Conservation (phyloP, 23 tunicate genomes). For the Aplidium turbinatum region DNA sequence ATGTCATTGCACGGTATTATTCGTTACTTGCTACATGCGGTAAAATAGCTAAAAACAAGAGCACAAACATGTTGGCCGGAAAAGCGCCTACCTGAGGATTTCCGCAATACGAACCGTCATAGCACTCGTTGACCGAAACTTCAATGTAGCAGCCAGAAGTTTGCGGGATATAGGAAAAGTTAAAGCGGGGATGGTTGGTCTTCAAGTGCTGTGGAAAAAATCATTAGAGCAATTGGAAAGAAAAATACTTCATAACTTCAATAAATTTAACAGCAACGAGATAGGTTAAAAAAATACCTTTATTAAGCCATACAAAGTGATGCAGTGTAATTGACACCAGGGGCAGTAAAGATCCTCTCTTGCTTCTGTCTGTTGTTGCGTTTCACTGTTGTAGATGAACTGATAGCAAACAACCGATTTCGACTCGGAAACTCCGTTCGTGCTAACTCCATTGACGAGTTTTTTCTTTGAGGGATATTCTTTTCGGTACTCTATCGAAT, state of each 20-base stretch:
- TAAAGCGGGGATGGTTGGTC: slow-evolving; percentile 79
- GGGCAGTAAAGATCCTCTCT: slow-evolving; percentile 81
- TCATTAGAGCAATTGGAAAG: too few relatives aligned
- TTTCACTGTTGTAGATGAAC: slow-evolving; percentile 88
- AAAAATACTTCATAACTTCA: too few relatives aligned
- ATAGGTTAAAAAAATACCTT: slow-evolving; percentile 46
- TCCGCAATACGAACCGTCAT: slow-evolving; percentile 85
- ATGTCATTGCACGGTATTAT: too few relatives aligned
- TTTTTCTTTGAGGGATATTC: neutral
- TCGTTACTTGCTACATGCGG: too few relatives aligned
- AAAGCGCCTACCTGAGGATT: slow-evolving; percentile 87
- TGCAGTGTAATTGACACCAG: slow-evolving; percentile 89
- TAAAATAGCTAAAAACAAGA: too few relatives aligned
- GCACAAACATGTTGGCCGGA: too few relatives aligned
- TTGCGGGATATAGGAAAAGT: slow-evolving; percentile 59
- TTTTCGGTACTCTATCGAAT: slow-evolving; percentile 59
- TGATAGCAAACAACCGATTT: slow-evolving; percentile 57
- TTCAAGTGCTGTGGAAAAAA: slow-evolving; percentile 64
- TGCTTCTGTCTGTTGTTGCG: slow-evolving; percentile 91
- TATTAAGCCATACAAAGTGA: slow-evolving; percentile 73
- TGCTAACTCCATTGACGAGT: neutral
- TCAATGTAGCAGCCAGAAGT: slow-evolving; percentile 40
- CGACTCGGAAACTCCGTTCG: slow-evolving; percentile 10
- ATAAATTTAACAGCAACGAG: too few relatives aligned
- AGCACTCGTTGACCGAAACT: slow-evolving; percentile 90